Base-by-base conservation (phyloP, 2,797 vertebrate genomes). In the Schizothorax lantsangensis region DNA sequence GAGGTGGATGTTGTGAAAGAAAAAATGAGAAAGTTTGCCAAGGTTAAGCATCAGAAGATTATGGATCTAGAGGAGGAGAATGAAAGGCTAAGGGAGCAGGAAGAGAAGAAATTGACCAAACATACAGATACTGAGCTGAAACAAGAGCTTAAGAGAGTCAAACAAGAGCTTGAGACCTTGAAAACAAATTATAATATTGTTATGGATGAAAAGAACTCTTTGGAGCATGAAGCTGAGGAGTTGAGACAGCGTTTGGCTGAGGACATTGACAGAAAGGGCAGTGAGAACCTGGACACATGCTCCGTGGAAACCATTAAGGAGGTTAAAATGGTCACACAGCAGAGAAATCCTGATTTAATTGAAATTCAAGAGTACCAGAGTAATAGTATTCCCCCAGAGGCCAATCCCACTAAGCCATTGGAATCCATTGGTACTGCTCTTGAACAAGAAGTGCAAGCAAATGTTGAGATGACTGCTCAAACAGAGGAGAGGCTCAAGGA, bases 11-110 rank as follows among this genome's bases (percentile, higher is more conserved):
- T 89, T 15, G 96, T 98, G 90, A 99, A 97, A 89, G 98, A 99
- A 89, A 99, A 99, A 90, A 99, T 98, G 97, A 96, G 98, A 79
- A 99, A 98, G 93, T 99, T 99, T 91, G 97, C 96, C 57, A 99
- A 99, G 92, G 95, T 97, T 10, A 99, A 99, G 91, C 98, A 99
- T 89, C 97, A 98, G 88, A 99, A 99, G 91, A 99, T 99, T 84
- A 85, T 96, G 88, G 97, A 99, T 69, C 89, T 99, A 0, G 98
- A 99, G 90, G 98, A 99, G 90, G 98, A 99, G 91, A 99, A 98
- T 23, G 98, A 99, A 86, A 96, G 90, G 62, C 96, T 99, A 33
- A 91, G 96, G 62, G 95, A 93, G 85, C 85, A 91, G 85, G 91
- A 95, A 75, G 95, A 95, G 38, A 96, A 86, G 83, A 90, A 90